Base-by-base conservation (phyloP, 2,888 invertebrate species). In the Latrodectus hesperus region DNA sequence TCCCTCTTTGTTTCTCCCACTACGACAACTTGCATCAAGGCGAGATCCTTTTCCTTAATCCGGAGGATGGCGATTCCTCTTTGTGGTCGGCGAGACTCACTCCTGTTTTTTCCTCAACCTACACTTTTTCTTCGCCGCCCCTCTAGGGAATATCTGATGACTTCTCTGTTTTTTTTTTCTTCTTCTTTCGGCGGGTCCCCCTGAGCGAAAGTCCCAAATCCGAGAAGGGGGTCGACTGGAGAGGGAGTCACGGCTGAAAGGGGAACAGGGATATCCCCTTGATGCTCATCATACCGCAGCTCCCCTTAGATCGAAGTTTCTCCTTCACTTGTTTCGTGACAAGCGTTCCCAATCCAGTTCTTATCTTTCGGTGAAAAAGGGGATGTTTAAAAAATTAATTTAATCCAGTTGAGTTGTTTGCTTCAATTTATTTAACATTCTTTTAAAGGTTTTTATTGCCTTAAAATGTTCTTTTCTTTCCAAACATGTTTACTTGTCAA, bases 1-100 rank as follows among this genome's bases (percentile, higher is more conserved):
- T 68, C 38, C n/a, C 73, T 65, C 65, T 78, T 73, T 78, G 72
- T 84, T 78, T 73, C 71, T 52, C 78, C 65, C 78, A 70, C 17
- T 38, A 72, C 77, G 84, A 84, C 84, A 84, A 84, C 84, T 84
- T 78, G 84, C 84, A 84, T 84, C 84, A 84, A 84, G 70, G 83
- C 71, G 22, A 51, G 71, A 76, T 70, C 70, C 76, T 22, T 64
- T 26, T 83, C 16, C 72, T 77, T 84, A 84, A 84, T 84, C 84
- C 78, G 26, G 72, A 26, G 74, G 53, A 17, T 65, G 70, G 84
- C 77, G 71, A 84, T 84, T 65, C 76, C 72, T 6, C 60, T 84
- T 65, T 78, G 77, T 64, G 77, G 77, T 84, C 77, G 26, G 16
- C 22, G 55, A 68, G 53, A 60, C 52, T 55, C 67, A 22, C 38